phyloP scores from a whole-genome alignment of 2,797 vertebrate species.

The Cetoscarus ocellatus region DNA sequence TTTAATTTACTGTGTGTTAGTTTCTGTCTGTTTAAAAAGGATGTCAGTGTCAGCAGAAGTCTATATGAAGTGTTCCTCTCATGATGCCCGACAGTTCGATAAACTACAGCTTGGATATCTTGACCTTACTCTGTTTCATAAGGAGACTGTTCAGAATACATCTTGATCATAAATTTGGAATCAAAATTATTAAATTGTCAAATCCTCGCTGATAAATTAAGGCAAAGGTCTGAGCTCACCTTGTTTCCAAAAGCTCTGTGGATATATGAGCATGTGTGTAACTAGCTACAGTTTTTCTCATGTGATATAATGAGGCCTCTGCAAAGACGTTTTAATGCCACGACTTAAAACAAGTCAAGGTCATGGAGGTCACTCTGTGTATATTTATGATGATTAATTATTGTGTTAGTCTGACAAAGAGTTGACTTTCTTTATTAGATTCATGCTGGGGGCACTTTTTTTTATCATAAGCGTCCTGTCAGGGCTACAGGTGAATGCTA shows the following conservation, averaged over 20 bases:
- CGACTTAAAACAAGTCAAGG: no score
- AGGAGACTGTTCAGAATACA: conserved; percentile 9
- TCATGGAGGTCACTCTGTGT: no score
- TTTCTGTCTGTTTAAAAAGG: conserved; percentile 25
- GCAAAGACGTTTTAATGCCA: no score
- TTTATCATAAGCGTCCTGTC: no score
- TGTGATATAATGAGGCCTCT: neutral
- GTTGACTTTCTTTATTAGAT: no score
- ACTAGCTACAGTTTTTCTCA: neutral
- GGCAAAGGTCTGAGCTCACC: neutral
- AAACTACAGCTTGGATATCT: neutral
- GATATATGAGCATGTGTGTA: neutral
- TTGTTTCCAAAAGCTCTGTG: conserved; percentile 3
- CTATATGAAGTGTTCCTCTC: conserved; percentile 11
- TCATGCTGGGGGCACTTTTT: no score
- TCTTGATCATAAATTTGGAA: conserved; percentile 3
- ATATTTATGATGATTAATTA: no score
- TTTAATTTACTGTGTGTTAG: conserved; percentile 12
- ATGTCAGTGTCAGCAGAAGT: conserved; percentile 7
- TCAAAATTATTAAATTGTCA: conserved; percentile 7
- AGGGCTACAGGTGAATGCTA: no score
- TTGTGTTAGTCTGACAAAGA: no score
- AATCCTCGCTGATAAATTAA: conserved; percentile 12
- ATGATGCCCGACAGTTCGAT: neutral
- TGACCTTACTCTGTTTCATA: conserved; percentile 1